Evolutionary conservation across 2,888 invertebrate genomes (phyloP), one percentile per base, ranked within the genome.

Genomic region (Daptonema setosum): DNA sequence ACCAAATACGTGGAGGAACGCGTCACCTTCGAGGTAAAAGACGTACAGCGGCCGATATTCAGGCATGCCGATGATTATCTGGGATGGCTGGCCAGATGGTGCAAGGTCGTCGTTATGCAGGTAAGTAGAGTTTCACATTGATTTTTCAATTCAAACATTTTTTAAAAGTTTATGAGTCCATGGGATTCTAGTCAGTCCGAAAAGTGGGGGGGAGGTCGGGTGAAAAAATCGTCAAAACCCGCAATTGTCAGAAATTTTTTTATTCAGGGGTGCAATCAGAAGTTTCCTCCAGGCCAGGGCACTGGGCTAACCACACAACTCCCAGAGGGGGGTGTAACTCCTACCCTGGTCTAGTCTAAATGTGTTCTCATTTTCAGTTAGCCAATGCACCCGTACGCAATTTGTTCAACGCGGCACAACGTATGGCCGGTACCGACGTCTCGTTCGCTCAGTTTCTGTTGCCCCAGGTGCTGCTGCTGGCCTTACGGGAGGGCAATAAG

Each of bases 381-480:
- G 2, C 3, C 5, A 24, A 24, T 8, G 50, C 20, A 8, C 26
- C 5, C 22, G 50, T 28, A 26, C 28, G 25, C 8, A 3, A 8
- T 2, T 20, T 50, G 50, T 50, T 50, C 50, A 8, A 11, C 8
- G 25, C 50, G 20, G 50, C 50, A 3, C 8, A 50, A 20, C 8
- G 20, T 5, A 28, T 41, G 43, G 3, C n/a, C 41, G 35, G 3
- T 2, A 50, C 55, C 1, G 55, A 55, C 35, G 11, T 29, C 17
- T 20, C 25, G 30, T 54, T 59, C 25, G 55, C 51, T 11, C 57
- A 45, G 26, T 53, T 25, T 45, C 48, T 55, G 25, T 30, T 59
- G 28, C 47, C 55, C 26, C 48, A 50, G n/a, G 57, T 52, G 22
- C 29, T 59, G n/a, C 41, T 57, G 5, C 55, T 57, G 35, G 47